These are phyloP conservation scores for Drosophila repleta DNA, from an alignment of 1,140 invertebrate genomes.

Conservation along the genomic window DNA sequence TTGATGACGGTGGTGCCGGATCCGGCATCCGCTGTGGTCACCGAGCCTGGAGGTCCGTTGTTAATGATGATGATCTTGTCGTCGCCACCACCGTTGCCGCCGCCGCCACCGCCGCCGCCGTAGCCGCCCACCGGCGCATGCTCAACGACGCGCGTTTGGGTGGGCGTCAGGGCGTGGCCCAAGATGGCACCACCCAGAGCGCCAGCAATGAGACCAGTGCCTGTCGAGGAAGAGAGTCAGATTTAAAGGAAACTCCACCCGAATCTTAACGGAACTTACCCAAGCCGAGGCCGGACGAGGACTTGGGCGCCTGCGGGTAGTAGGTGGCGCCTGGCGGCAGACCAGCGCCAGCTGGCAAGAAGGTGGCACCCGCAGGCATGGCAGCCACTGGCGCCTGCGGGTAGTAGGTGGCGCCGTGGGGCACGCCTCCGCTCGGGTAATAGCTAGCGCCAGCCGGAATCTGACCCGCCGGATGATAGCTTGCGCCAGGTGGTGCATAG, in stretches of 20 bases:
- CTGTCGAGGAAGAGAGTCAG: constrained; percentile 23
- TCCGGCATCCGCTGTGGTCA: constrained; percentile 66
- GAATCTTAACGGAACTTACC: constrained; percentile 45
- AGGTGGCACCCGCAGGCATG: constrained; percentile 48
- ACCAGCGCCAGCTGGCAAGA: constrained; percentile 64
- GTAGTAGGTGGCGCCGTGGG: constrained; percentile 70
- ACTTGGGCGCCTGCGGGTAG: constrained; percentile 71
- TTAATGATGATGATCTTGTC: constrained; percentile 82
- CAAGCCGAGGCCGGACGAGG: constrained; percentile 68
- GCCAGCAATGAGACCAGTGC: constrained; percentile 75
- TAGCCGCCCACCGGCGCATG: constrained; percentile 36
- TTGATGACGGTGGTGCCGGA: constrained; percentile 74
- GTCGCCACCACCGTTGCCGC: constrained; percentile 41
- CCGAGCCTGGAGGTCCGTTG: constrained; percentile 76
- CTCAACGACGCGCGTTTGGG: constrained; percentile 67
- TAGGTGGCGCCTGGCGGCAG: constrained; percentile 71
- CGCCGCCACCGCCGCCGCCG: constrained; percentile 46
- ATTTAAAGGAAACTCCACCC: neutral
- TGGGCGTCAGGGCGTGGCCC: constrained; percentile 73
- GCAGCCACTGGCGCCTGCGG: constrained; percentile 53
- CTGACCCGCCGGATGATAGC: constrained; percentile 58
- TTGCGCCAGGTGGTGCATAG: constrained; percentile 54
- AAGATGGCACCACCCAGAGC: constrained; percentile 74
- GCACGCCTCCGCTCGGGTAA: constrained; percentile 51
- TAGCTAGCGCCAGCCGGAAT: constrained; percentile 60